Conservation (phyloP, 2,888 invertebrate genomes). For the Lasius platythorax region DNA sequence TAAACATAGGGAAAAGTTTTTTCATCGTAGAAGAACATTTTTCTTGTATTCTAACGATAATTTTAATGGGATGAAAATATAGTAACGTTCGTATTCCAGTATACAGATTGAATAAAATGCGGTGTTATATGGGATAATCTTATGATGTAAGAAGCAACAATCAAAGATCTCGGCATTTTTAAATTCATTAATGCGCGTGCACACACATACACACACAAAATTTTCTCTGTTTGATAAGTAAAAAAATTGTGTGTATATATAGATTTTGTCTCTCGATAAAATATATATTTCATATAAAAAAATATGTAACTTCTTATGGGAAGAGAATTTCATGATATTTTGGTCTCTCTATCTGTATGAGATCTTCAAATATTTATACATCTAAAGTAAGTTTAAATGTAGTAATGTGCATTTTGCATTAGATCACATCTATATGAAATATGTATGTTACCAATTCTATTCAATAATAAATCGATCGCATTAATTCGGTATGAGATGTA, state of each 20-base stretch:
- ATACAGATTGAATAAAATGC: neutral
- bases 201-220: neutral
- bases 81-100: neutral
- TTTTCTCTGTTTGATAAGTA: neutral
- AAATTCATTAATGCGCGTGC: neutral
- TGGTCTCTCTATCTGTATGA: neutral
- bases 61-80: neutral
- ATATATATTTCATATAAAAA: constrained; percentile 5
- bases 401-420: constrained; percentile 23
- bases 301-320: neutral
- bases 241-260: neutral
- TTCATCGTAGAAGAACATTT: neutral
- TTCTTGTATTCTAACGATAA: neutral
- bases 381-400: constrained; percentile 6
- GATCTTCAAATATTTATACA: constrained; percentile 2
- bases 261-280: neutral
- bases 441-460: constrained; percentile 7
- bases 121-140: neutral
- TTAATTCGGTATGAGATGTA: neutral
- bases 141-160: neutral
- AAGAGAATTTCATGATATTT: constrained; percentile 17
- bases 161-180: neutral
- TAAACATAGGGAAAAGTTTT: neutral
- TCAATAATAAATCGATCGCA: constrained; percentile 32
- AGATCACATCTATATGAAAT: constrained; percentile 16